phyloP scores from a whole-genome alignment of 2,113 vertebrate species.

The Notothenia rossii region DNA sequence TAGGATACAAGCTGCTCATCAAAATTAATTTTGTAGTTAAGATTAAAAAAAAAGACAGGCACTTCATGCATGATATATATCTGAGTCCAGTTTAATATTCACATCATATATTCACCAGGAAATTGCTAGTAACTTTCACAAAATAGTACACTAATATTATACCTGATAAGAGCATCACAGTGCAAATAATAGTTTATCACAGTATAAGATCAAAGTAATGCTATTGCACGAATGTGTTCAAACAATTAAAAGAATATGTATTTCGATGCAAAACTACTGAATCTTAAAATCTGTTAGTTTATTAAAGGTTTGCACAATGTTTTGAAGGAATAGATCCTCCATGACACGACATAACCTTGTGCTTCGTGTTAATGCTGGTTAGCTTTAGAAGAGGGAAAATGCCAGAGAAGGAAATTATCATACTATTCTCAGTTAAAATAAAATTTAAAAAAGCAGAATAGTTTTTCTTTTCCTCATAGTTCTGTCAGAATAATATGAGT shows the following conservation, averaged over 20 bases:
- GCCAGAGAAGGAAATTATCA: conserved; percentile 12
- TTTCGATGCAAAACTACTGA: not conserved
- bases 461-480: conserved; percentile 8
- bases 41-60: conserved; percentile 49
- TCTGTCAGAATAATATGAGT: conserved; percentile 13
- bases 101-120: conserved; percentile 40
- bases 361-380: conserved; percentile 64
- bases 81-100: conserved; percentile 61
- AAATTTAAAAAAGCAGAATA: not conserved
- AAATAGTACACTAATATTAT: conserved; percentile 18
- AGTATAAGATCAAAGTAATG: conserved; percentile 17
- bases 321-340: not conserved
- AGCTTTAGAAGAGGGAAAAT: conserved; percentile 26
- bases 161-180: conserved; percentile 33
- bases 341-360: not conserved
- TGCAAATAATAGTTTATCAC: conserved; percentile 46
- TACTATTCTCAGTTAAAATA: not conserved
- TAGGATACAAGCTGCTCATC: conserved; percentile 1
- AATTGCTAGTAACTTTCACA: conserved; percentile 29
- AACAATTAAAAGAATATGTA: not conserved
- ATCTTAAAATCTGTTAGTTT: conserved; percentile 3
- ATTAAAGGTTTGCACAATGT: conserved; percentile 10
- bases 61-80: conserved; percentile 30
- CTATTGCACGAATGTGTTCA: conserved; percentile 5
- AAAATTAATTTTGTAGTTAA: conserved; percentile 29